Conservation (phyloP, 2,113 vertebrate genomes). For the Gobiocypris rarus region DNA sequence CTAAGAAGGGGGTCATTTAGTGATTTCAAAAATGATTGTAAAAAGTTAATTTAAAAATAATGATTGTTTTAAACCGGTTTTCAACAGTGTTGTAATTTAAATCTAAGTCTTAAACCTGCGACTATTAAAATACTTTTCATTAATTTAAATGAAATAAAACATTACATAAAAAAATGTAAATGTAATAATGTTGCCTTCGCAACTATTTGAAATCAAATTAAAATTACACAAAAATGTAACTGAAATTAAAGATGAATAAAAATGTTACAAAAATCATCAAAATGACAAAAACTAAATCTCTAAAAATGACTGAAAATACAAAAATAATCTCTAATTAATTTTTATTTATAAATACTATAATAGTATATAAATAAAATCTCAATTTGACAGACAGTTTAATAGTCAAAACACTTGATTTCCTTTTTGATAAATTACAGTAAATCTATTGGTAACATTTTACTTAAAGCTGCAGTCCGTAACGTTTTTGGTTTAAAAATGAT, state of each 20-base stretch:
- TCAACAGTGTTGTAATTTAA: neutral
- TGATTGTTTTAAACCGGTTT: neutral
- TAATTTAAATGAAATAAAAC: neutral
- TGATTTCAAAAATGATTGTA: neutral
- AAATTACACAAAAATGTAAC: neutral
- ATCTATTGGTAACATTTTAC: no score
- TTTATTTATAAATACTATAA: no score
- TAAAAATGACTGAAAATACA: neutral
- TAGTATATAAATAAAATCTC: neutral
- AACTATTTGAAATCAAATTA: neutral
- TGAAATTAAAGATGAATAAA: neutral
- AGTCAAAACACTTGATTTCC: neutral
- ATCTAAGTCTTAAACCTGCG: no score
- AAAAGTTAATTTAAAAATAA: neutral
- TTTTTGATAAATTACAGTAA: neutral
- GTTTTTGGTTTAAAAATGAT: no score
- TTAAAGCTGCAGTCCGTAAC: no score
- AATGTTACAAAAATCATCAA: neutral
- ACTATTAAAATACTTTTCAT: no score
- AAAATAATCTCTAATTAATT: no score
- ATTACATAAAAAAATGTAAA: neutral
- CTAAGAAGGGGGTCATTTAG: neutral
- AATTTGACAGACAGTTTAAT: neutral
- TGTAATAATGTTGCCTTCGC: neutral
- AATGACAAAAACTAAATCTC: neutral